Conservation (phyloP, 2,113 vertebrate genomes). For the Formicarius rufipectus region DNA sequence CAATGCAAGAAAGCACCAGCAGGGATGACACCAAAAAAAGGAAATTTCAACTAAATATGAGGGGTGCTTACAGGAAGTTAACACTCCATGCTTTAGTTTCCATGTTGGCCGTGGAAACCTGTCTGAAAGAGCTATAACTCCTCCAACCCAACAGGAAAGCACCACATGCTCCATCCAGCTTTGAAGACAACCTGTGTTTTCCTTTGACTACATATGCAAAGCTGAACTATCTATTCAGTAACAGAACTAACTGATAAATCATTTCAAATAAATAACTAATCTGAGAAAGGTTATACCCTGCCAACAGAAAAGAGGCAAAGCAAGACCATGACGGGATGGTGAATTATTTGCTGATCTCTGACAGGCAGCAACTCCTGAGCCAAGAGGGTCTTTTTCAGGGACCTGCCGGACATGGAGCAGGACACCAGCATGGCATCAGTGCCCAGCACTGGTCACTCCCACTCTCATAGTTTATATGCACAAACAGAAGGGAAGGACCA, state of each 20-base stretch:
- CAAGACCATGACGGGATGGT: not conserved
- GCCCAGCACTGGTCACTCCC: not conserved
- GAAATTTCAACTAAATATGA: not conserved
- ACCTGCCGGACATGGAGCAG: no score
- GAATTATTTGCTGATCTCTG: not conserved
- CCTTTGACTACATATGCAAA: not conserved
- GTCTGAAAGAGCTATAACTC: not conserved
- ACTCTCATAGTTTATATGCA: not conserved
- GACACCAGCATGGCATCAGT: not conserved
- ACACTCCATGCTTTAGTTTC: not conserved
- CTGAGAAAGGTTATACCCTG: not conserved
- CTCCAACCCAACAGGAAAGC: not conserved
- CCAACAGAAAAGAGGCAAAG: not conserved
- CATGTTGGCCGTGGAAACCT: not conserved
- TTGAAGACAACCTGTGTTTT: not conserved
- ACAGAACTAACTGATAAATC: not conserved
- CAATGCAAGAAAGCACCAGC: accelerated
- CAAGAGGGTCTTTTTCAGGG: not conserved
- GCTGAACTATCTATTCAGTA: not conserved
- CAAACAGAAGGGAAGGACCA: not conserved
- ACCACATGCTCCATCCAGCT: not conserved
- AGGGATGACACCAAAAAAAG: not conserved
- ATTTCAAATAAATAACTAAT: not conserved
- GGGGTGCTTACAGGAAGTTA: not conserved
- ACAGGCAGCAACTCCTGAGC: not conserved